phyloP scores from a whole-genome alignment of 1,140 invertebrate genomes.

The Drosophila nigromelanica region DNA sequence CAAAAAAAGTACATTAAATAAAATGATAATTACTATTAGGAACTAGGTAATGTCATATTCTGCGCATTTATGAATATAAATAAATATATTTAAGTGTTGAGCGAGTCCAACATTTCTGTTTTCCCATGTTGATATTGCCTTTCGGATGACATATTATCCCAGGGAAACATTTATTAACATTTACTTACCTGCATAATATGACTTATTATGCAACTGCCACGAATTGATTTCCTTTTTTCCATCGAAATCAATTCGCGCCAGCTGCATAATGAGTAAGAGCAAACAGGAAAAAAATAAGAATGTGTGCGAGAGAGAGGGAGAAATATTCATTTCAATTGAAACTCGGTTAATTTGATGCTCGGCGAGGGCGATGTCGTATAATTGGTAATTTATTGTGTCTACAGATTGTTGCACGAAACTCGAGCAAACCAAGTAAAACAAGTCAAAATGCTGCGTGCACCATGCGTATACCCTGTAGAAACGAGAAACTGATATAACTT shows the following conservation, averaged over 20 bases:
- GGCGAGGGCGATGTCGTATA: constrained; percentile 50
- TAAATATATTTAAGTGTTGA: not conserved
- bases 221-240: constrained; percentile 19
- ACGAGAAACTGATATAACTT: too few species aligned
- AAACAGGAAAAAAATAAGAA: not conserved
- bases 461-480: not conserved
- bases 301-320: not conserved
- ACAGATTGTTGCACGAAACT: constrained; percentile 78
- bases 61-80: too few species aligned
- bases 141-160: not conserved
- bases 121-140: not conserved
- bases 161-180: constrained; percentile 31
- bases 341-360: constrained; percentile 51
- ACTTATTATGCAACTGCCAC: constrained; percentile 37
- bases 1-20: too few species aligned
- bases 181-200: constrained; percentile 44
- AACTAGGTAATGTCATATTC: too few species aligned
- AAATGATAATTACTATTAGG: too few species aligned
- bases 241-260: constrained; percentile 22
- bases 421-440: constrained; percentile 69
- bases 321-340: constrained; percentile 37
- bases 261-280: not conserved
- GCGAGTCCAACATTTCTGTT: not conserved
- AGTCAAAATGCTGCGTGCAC: not conserved
- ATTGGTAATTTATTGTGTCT: constrained; percentile 82